Conservation (phyloP, 2,113 vertebrate genomes). For the Clarias gariepinus region DNA sequence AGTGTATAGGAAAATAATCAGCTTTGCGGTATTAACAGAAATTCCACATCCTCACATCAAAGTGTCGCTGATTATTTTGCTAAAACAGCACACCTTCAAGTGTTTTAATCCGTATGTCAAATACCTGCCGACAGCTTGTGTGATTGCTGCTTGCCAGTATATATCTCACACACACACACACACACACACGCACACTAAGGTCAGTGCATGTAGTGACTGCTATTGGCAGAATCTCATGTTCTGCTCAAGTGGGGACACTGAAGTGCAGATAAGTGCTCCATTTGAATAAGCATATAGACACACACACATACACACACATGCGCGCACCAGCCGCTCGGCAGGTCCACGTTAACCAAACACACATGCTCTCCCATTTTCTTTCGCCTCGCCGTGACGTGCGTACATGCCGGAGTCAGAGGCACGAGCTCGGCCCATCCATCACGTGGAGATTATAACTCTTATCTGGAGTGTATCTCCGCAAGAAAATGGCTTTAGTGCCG, state of each 20-base stretch:
- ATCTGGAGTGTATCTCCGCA: conserved; percentile 73
- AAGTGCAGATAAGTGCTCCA: conserved; percentile 72
- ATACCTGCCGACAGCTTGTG: background rate
- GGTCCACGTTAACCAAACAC: conserved; percentile 77
- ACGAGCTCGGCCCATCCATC: conserved; percentile 67
- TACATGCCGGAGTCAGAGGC: conserved; percentile 68
- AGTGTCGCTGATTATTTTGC: background rate
- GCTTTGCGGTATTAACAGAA: background rate
- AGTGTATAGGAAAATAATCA: background rate
- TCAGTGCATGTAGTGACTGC: conserved; percentile 23
- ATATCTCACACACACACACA: background rate
- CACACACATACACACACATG: conserved; percentile 37
- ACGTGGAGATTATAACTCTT: conserved; percentile 70
- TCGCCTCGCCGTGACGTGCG: conserved; percentile 62
- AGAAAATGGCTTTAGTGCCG: conserved; percentile 66
- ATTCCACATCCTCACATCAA: background rate
- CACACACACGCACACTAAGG: background rate
- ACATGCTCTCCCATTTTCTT: conserved; percentile 64
- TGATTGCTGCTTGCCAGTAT: background rate
- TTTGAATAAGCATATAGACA: conserved; percentile 72
- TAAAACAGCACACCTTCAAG: background rate
- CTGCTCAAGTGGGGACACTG: conserved; percentile 70
- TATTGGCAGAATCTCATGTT: conserved; percentile 65
- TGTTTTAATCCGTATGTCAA: background rate
- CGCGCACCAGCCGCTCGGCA: conserved; percentile 63